phyloP scores from a whole-genome alignment of 2,888 invertebrate genomes.

The Netelia inedita region DNA sequence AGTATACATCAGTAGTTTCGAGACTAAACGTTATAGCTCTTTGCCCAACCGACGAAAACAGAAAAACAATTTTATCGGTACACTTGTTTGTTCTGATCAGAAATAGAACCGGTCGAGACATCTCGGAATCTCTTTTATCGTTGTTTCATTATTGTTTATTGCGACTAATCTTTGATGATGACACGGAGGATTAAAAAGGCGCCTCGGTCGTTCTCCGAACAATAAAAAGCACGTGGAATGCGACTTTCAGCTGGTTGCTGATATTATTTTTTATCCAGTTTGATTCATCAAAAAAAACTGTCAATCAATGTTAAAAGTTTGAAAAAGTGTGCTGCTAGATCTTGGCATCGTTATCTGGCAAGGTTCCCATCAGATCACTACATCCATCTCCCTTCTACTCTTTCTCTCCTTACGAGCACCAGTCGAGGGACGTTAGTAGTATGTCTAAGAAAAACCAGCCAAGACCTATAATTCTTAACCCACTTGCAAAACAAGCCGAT shows the following conservation, averaged over 20 bases:
- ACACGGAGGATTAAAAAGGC: background rate
- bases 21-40: background rate
- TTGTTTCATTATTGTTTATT: background rate
- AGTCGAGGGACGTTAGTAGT: conserved; percentile 29
- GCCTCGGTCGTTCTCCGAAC: background rate
- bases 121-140: too few species aligned
- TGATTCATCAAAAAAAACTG: background rate
- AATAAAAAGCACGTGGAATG: background rate
- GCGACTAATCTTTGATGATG: background rate
- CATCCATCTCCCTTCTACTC: background rate
- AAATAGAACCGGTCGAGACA: background rate
- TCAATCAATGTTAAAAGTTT: conserved; percentile 9
- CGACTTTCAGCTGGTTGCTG: background rate
- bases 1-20: background rate
- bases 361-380: conserved; percentile 63
- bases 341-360: conserved; percentile 44
- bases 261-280: background rate
- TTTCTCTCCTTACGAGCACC: background rate
- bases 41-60: background rate
- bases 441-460: conserved; percentile 39
- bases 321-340: conserved; percentile 3
- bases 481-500: conserved; percentile 66
- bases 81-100: background rate
- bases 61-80: background rate
- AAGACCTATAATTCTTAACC: conserved; percentile 68